Evolutionary conservation across 64 coral and sea anemone genomes (phyloP).

Genomic region (Astreopora myriophthalma): DNA sequence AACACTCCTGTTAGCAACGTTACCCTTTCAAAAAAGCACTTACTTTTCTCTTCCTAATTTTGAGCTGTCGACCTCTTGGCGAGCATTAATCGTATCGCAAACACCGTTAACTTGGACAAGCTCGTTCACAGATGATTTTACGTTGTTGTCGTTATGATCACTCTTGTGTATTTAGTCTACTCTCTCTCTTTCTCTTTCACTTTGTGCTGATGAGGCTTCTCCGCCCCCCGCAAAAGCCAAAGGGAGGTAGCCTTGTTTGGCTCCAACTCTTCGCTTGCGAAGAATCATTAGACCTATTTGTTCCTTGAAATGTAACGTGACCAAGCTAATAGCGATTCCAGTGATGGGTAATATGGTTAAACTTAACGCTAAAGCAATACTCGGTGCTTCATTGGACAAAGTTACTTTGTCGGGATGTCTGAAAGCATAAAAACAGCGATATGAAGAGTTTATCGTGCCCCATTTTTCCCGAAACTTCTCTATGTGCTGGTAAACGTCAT

Average conservation of each 20-base stretch:
- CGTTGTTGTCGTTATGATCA: neutral
- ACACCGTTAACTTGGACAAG: no score
- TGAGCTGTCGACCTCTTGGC: no score
- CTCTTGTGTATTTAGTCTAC: neutral
- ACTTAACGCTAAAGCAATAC: neutral
- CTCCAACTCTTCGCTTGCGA: neutral
- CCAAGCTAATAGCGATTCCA: neutral
- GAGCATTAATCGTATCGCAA: no score
- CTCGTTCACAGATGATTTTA: no score
- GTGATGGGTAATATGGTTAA: neutral
- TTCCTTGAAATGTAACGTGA: neutral
- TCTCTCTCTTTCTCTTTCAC: neutral
- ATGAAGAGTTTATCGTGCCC: slow-evolving; percentile 6
- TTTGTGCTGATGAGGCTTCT: neutral
- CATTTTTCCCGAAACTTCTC: slow-evolving; percentile 15
- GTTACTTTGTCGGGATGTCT: neutral
- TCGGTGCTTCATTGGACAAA: neutral
- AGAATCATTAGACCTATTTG: neutral
- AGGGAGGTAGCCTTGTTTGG: neutral
- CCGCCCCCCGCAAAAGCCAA: neutral
- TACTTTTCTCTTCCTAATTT: no score
- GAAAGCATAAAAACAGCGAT: neutral
- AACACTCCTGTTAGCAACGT: no score
- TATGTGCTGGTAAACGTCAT: neutral
- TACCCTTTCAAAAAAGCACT: no score